phyloP scores from a whole-genome alignment of 2,888 invertebrate genomes.

The Miltochrista miniata region DNA sequence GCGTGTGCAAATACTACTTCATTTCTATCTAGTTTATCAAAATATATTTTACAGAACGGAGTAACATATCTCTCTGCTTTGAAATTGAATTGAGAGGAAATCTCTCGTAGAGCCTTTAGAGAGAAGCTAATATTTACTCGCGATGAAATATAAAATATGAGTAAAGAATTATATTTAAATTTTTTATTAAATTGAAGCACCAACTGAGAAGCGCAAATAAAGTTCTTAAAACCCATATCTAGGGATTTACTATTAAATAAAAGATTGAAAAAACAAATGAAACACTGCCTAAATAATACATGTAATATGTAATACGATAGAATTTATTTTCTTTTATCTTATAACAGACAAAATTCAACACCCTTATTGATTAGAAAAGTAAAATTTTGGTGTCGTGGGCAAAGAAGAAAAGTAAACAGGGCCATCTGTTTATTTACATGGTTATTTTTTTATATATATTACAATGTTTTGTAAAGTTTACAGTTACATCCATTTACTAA shows the following conservation, averaged over 20 bases:
- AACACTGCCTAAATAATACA: no score
- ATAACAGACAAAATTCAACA: no score
- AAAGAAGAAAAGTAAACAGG: no score
- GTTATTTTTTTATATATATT: no score
- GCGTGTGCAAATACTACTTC: conserved; percentile 5
- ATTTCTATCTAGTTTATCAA: conserved; percentile 8
- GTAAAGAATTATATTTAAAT: neutral
- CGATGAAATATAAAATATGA: neutral
- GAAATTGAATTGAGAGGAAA: conserved; percentile 17
- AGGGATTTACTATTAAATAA: neutral
- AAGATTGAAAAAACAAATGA: no score
- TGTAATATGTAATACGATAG: neutral
- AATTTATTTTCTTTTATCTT: neutral
- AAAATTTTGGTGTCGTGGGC: no score
- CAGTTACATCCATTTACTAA: no score
- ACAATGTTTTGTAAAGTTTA: no score
- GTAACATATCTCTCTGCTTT: conserved; percentile 15
- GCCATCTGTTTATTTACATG: no score
- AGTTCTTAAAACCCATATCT: no score
- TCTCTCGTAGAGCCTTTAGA: conserved; percentile 13
- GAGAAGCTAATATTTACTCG: neutral
- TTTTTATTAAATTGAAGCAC: neutral
- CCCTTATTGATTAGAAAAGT: no score
- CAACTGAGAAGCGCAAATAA: neutral
- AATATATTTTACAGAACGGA: conserved; percentile 12